A percentile compares a stretch with the other conserved stretches of the same genome.
Evolutionary conservation across 2,797 vertebrate species (phyloP).

Genomic region (Aratinga solstitialis): DNA sequence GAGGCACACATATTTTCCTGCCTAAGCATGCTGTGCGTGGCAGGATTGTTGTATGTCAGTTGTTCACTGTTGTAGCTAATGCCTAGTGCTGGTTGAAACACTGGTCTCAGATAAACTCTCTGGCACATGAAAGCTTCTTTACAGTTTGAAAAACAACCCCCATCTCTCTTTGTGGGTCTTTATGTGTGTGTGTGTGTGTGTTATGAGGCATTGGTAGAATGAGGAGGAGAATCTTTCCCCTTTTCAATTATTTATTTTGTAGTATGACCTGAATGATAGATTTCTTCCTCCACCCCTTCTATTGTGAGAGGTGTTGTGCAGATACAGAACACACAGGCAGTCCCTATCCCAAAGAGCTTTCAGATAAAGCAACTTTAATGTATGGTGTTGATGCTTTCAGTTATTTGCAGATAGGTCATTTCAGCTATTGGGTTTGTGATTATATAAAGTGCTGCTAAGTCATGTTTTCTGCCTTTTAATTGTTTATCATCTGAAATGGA

Average conservation of each 20-base stretch:
- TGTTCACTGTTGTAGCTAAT: conserved; percentile 52
- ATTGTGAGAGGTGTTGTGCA: background rate
- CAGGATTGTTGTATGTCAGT: conserved; percentile 53
- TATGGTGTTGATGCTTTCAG: background rate
- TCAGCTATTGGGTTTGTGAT: background rate
- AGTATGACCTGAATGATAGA: background rate
- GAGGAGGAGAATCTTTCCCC: fast-evolving
- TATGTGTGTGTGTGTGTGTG: background rate
- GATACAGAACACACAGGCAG: background rate
- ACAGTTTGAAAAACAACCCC: background rate
- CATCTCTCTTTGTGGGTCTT: background rate
- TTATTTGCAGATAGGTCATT: background rate
- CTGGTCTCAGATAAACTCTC: conserved; percentile 31
- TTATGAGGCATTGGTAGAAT: background rate
- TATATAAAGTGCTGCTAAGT: background rate
- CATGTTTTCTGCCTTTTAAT: background rate
- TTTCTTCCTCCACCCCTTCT: background rate
- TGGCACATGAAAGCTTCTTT: conserved; percentile 26
- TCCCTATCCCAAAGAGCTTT: background rate
- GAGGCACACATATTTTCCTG: conserved; percentile 65
- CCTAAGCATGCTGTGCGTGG: conserved; percentile 56
- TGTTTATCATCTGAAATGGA: background rate
- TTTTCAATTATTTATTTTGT: background rate
- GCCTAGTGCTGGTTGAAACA: conserved; percentile 41
- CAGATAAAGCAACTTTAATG: background rate